Base-by-base conservation (phyloP, 2,797 vertebrate genomes). In the Muraenolepis orangiensis region DNA sequence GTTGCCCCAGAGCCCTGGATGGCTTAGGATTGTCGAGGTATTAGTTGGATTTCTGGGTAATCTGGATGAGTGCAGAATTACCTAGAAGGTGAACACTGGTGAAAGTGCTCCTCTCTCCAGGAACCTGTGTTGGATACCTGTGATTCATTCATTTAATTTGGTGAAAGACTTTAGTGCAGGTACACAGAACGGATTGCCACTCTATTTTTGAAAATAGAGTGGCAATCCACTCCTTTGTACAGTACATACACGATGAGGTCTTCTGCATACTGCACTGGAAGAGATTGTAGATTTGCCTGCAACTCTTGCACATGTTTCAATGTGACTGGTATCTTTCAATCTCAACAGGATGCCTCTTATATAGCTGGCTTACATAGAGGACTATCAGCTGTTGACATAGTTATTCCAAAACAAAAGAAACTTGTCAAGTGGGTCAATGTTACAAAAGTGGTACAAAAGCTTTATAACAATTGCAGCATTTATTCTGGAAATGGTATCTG, bases 1-100 rank as follows among this genome's bases (percentile, higher is more conserved):
- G 85, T 74, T 91, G 80, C 84, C 81, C 80, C 82, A 77, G 71
- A 85, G 89, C 75, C 80, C 78, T 85, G 87, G 70, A 76, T 88
- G 87, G 86, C 72, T 92, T 90, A 89, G 87, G 91, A 88, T 89
- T 90, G 88, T 85, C 77, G 81, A 77, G 82, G 92, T 87, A 87
- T 94, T 92, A 92, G 68, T 13, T 76, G 91, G 90, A 93, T 94
- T 91, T 91, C 80, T 81, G 74, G 69, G 84, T 94, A 93, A 94
- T 94, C 93, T 88, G 93, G 93, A 93, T 94, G 87, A 93, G 84
- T 85, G 90, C 91, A 90, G 81, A 93, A 94, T 93, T 93, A 92
- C 86, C 86, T 90, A 90, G 87, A 91, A 92, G 90, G 89, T 92
- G 88, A 90, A 81, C 72, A 78, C 36, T 76, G 76, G 85, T 84